These are phyloP conservation scores for Bubalus kerabau DNA, from an alignment of 2,113 vertebrate genomes.

Conservation along the genomic window DNA sequence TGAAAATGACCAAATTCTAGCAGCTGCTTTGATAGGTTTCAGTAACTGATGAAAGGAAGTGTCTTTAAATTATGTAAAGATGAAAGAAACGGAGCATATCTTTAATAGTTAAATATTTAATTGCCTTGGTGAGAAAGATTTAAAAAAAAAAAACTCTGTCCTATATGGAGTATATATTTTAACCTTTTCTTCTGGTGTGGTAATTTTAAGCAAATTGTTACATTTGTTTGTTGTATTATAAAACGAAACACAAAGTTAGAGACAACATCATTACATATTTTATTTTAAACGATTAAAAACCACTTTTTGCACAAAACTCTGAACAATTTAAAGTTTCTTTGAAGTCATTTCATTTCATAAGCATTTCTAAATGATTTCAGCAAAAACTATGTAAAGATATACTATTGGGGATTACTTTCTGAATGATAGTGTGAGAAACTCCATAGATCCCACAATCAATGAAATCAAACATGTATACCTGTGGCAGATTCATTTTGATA, in stretches of 20 bases:
- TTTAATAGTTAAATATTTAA: constrained; percentile 63
- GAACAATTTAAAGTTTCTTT: neutral
- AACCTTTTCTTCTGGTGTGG: neutral
- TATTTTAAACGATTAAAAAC: neutral
- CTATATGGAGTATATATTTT: neutral
- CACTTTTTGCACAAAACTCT: neutral
- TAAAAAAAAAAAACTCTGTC: neutral
- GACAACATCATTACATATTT: neutral
- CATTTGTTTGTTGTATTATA: neutral
- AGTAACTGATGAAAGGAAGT: constrained; percentile 65
- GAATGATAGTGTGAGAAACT: neutral
- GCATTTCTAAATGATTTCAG: neutral
- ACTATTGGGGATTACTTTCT: neutral
- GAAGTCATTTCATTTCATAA: neutral
- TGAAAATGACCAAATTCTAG: constrained; percentile 63
- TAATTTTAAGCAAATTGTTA: neutral
- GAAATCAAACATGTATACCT: neutral
- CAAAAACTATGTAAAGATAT: neutral
- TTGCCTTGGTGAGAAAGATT: constrained; percentile 37
- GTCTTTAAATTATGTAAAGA: constrained; percentile 42
- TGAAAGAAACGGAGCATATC: constrained; percentile 56
- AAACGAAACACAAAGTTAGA: neutral
- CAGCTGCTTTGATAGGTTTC: constrained; percentile 33
- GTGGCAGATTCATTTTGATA: too few relatives aligned
- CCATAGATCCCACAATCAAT: neutral